A percentile compares a stretch with the other conserved stretches of the same genome.
These are phyloP conservation scores for Leucosticte australis DNA, from an alignment of 2,113 vertebrate genomes.

Conservation along the genomic window DNA sequence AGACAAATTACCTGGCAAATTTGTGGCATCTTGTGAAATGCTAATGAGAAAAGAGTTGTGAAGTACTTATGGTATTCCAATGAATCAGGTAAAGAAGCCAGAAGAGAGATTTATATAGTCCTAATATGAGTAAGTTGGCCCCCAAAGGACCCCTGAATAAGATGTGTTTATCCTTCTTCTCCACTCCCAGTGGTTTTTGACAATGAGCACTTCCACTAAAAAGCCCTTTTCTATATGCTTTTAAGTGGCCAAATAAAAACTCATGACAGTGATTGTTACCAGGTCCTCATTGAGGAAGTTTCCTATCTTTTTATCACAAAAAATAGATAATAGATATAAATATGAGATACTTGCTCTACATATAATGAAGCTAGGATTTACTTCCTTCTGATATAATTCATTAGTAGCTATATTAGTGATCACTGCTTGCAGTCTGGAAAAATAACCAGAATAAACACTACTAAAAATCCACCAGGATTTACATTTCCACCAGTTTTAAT, in stretches of 20 bases:
- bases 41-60: conserved; percentile 23
- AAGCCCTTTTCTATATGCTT: background rate
- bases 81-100: conserved; percentile 40
- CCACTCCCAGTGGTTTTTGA: conserved; percentile 43
- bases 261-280: background rate
- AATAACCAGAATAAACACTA: background rate
- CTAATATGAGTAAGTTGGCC: conserved; percentile 50
- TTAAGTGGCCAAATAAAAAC: conserved; percentile 1
- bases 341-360: background rate
- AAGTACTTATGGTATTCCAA: background rate
- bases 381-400: background rate
- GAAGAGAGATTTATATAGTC: conserved; percentile 41
- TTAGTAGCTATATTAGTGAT: background rate
- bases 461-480: background rate
- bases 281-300: background rate
- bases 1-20: conserved; percentile 63
- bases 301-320: background rate
- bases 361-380: background rate
- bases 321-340: background rate
- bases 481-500: background rate
- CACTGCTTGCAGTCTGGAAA: background rate
- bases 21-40: conserved; percentile 45
- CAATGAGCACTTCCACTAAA: conserved; percentile 46
- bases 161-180: conserved; percentile 44
- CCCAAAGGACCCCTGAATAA: conserved; percentile 49